phyloP scores from a whole-genome alignment of 53 echinoderm and acorn worm species.

The Astropecten irregularis region DNA sequence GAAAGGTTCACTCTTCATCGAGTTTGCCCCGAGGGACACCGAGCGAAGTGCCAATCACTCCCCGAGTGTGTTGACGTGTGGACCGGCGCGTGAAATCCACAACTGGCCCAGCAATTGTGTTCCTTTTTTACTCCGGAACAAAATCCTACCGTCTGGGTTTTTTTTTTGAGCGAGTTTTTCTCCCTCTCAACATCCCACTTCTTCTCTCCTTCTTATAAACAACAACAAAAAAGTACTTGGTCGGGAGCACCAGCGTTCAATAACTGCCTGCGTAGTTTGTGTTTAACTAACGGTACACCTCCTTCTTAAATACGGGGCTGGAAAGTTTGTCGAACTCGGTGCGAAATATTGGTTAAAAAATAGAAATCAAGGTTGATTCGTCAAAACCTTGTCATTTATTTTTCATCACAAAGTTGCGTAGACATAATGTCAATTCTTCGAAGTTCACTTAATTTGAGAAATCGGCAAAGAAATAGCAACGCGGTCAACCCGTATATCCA shows the following conservation, averaged over 20 bases:
- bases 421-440: no score
- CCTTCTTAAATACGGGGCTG: no score
- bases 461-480: no score
- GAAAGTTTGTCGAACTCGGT: no score
- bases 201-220: neutral
- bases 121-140: constrained; percentile 6
- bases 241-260: constrained; percentile 41
- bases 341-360: no score
- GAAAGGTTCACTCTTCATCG: neutral
- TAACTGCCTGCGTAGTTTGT: constrained; percentile 3
- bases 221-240: constrained; percentile 46
- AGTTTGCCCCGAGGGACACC: constrained; percentile 22
- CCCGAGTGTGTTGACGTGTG: constrained; percentile 67
- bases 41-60: constrained; percentile 53
- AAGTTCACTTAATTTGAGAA: no score
- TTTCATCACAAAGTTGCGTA: no score
- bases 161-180: no score
- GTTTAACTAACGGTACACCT: no score
- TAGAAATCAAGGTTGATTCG: no score
- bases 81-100: constrained; percentile 64
- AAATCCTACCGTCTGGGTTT: constrained; percentile 49
- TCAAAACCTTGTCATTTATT: no score
- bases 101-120: constrained; percentile 48
- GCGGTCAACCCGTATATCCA: no score
- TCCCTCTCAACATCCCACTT: neutral